phyloP scores from a whole-genome alignment of 2,797 vertebrate genomes.

The Myotis vivesi region DNA sequence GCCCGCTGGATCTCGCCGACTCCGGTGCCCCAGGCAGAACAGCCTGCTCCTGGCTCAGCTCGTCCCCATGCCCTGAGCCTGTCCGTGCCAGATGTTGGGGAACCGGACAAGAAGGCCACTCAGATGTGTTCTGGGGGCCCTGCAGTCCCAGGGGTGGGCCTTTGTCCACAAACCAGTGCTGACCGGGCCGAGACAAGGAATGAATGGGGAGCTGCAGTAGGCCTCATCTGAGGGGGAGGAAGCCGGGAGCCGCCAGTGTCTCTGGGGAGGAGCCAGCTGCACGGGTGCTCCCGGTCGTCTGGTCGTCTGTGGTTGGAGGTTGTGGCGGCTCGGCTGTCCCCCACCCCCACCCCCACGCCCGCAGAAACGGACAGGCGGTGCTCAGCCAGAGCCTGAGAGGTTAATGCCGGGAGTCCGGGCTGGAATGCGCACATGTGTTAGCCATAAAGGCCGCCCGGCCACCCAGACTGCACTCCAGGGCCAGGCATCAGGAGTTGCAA shows the following conservation, averaged over 20 bases:
- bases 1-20: neutral
- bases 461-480: constrained; percentile 40
- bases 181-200: too few relatives aligned
- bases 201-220: rapidly evolving
- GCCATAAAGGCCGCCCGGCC: constrained; percentile 65
- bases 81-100: neutral
- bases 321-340: neutral
- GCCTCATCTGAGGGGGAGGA: neutral
- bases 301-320: neutral
- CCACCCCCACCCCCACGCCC: too few relatives aligned
- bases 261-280: neutral
- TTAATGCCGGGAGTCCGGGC: neutral
- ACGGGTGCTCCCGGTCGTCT: neutral
- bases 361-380: neutral
- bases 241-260: neutral
- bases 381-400: constrained; percentile 45
- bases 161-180: neutral
- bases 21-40: neutral
- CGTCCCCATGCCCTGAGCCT: neutral
- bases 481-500: constrained; percentile 40
- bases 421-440: constrained; percentile 73
- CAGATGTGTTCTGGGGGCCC: neutral
- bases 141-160: neutral
- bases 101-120: neutral
- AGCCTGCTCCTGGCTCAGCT: too few relatives aligned